A percentile compares a stretch with the other conserved stretches of the same genome.
These are phyloP conservation scores for Marronus borbonicus DNA, from an alignment of 2,888 invertebrate genomes.

Conservation along the genomic window DNA sequence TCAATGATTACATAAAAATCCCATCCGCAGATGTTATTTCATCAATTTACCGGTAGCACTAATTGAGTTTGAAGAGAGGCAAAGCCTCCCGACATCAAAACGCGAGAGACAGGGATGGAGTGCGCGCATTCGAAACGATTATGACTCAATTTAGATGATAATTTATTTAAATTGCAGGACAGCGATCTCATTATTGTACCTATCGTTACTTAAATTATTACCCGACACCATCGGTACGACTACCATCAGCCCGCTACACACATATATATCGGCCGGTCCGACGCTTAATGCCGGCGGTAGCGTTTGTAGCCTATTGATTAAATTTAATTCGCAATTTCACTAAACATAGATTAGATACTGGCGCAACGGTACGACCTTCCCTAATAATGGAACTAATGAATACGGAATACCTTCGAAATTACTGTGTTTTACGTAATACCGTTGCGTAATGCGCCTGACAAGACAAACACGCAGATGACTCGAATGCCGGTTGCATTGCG, in stretches of 20 bases:
- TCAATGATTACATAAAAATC: too few species aligned
- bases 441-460: constrained; percentile 20
- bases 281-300: background rate
- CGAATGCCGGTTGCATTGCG: too few species aligned
- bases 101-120: background rate
- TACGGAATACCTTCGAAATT: constrained; percentile 45
- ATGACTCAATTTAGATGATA: constrained; percentile 36
- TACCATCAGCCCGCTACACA: background rate
- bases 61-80: constrained; percentile 6
- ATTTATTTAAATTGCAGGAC: constrained; percentile 48
- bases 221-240: background rate
- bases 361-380: constrained; percentile 8
- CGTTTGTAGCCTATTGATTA: constrained; percentile 35
- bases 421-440: constrained; percentile 43
- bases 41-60: background rate
- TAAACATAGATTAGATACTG: constrained; percentile 46
- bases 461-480: background rate
- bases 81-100: background rate
- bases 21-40: too few species aligned
- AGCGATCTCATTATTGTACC: constrained; percentile 39
- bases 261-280: background rate
- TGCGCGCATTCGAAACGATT: constrained; percentile 1
- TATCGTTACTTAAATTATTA: constrained; percentile 48
- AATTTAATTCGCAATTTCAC: constrained; percentile 47
- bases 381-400: constrained; percentile 45